A percentile compares a stretch with the other conserved stretches of the same genome.
These are phyloP conservation scores for Liparis tanakae DNA, from an alignment of 2,797 vertebrate genomes.

Conservation along the genomic window DNA sequence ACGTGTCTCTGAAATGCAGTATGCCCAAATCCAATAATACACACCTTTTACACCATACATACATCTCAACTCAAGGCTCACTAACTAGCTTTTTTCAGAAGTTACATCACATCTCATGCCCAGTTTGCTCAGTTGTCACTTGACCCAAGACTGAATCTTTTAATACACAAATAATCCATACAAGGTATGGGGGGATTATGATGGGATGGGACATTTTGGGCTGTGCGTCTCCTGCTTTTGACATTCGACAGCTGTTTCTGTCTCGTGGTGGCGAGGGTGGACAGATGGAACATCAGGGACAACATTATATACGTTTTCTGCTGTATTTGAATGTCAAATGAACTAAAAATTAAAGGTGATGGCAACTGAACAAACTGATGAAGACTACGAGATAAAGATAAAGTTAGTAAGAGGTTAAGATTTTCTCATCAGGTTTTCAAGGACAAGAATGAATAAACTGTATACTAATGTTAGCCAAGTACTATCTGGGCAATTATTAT, in stretches of 20 bases:
- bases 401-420: neutral
- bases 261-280: neutral
- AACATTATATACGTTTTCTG: neutral
- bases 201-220: neutral
- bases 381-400: neutral
- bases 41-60: neutral
- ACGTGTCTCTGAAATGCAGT: neutral
- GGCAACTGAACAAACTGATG: slow-evolving; percentile 1
- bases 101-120: neutral
- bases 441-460: neutral
- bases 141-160: neutral
- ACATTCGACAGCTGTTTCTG: neutral
- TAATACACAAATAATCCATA: too few relatives aligned
- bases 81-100: neutral
- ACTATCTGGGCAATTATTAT: neutral
- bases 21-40: neutral
- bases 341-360: neutral
- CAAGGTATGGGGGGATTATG: neutral
- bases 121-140: neutral
- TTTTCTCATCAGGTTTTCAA: neutral
- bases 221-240: neutral
- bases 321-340: neutral
- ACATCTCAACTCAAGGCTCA: neutral
- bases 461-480: neutral
- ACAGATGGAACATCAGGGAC: neutral